phyloP scores from a whole-genome alignment of 2,797 vertebrate genomes.

The Rhinoraja longicauda region DNA sequence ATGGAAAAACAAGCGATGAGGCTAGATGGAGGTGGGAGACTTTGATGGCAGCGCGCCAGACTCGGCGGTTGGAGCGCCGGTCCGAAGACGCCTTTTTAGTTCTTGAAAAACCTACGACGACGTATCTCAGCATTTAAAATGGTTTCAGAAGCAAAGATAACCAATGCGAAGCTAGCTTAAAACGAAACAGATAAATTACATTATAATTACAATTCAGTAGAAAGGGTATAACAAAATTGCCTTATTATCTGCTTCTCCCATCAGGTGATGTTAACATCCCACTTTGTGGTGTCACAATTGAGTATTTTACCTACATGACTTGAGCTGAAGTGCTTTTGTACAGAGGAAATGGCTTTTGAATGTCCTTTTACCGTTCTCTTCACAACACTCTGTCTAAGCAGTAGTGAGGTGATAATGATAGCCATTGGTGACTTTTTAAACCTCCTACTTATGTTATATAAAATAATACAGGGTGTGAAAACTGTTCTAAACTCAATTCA shows the following conservation, averaged over 20 bases:
- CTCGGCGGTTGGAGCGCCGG: neutral
- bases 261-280: conserved; percentile 23
- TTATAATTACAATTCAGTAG: neutral
- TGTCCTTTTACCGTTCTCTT: conserved; percentile 21
- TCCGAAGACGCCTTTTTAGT: neutral
- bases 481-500: conserved; percentile 21
- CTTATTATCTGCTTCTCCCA: conserved; percentile 24
- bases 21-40: neutral
- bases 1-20: neutral
- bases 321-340: conserved; percentile 35
- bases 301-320: conserved; percentile 7
- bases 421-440: conserved; percentile 27
- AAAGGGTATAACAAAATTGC: conserved; percentile 19
- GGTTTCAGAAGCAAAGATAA: neutral
- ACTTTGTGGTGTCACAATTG: conserved; percentile 3
- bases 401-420: conserved; percentile 18
- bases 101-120: neutral
- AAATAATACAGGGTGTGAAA: conserved; percentile 1
- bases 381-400: conserved; percentile 19
- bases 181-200: neutral
- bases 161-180: neutral
- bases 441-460: neutral
- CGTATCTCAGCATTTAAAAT: neutral
- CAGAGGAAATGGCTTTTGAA: conserved; percentile 31
- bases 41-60: neutral